These are phyloP conservation scores for Aurelia coerulea DNA, from an alignment of 30 jellyfish, hydroid and myxozoan genomes.

Conservation along the genomic window DNA sequence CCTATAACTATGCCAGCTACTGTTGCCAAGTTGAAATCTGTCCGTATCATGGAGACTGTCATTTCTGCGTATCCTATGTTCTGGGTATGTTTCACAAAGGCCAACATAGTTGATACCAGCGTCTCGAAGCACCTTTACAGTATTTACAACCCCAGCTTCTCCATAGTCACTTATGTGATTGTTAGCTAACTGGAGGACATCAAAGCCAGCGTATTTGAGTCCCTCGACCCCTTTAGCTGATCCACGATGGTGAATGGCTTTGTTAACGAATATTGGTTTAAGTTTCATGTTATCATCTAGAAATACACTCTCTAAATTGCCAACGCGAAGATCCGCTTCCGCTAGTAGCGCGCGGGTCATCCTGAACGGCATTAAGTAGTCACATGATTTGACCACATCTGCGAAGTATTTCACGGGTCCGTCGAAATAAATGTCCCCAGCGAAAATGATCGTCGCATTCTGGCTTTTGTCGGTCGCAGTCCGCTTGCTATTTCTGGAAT, in stretches of 20 bases:
- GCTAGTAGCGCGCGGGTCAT: constrained; percentile 12
- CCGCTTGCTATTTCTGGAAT: no score
- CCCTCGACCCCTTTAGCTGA: constrained; percentile 60
- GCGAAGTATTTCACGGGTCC: constrained; percentile 71
- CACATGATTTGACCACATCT: constrained; percentile 53
- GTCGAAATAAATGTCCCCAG: constrained; percentile 64
- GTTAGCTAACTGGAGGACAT: constrained; percentile 65
- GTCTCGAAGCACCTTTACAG: constrained; percentile 33
- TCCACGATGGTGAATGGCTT: constrained; percentile 42
- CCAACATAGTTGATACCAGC: constrained; percentile 75
- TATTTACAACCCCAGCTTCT: constrained; percentile 50
- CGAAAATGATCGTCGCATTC: constrained; percentile 56
- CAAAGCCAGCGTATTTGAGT: constrained; percentile 81
- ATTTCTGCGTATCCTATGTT: no score
- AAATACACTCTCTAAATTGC: constrained; percentile 56
- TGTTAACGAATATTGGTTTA: background rate
- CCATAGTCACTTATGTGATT: constrained; percentile 81
- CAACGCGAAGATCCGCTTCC: constrained; percentile 75
- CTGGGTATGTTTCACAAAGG: background rate
- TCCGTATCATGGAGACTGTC: no score
- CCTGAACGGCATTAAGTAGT: constrained; percentile 36
- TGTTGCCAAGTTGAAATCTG: no score
- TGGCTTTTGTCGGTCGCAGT: background rate
- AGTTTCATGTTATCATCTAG: background rate
- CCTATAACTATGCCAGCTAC: no score